Evolutionary conservation across 2,113 vertebrate genomes (phyloP).

Genomic region (Petroica traversi): DNA sequence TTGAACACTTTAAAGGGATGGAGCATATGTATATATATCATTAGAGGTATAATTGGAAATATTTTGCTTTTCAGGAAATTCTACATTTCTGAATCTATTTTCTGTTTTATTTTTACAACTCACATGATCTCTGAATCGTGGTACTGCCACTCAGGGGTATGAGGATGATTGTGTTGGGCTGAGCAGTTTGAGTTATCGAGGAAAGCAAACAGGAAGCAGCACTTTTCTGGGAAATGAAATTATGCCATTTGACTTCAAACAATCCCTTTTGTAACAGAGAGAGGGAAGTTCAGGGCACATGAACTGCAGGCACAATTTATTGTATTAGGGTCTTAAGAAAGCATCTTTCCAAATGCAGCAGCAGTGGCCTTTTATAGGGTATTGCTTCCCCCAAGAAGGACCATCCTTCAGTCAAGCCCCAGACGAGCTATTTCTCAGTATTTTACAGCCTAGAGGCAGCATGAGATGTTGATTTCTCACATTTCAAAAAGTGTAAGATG

Average conservation of each 20-base stretch:
- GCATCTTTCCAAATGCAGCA: neutral
- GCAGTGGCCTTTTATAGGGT: neutral
- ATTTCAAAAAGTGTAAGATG: neutral
- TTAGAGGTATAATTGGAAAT: neutral
- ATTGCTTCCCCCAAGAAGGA: neutral
- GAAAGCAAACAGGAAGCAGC: neutral
- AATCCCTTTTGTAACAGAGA: neutral
- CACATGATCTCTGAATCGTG: accelerated
- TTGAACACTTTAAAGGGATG: neutral
- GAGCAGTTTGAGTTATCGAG: neutral
- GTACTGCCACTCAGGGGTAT: neutral
- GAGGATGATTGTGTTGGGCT: neutral
- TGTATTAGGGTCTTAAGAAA: neutral
- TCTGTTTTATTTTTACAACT: neutral
- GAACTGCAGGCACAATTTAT: neutral
- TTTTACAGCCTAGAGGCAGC: neutral
- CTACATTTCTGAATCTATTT: neutral
- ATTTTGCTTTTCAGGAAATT: neutral
- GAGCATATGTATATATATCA: neutral
- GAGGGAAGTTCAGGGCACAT: neutral
- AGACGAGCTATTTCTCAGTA: neutral
- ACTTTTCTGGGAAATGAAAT: neutral
- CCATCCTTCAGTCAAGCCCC: neutral
- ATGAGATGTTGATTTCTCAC: neutral
- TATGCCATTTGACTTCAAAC: neutral